Percentiles rank a stretch among this genome's conserved stretches.
Evolutionary conservation across 2,888 invertebrate species (phyloP).

Genomic region (Pandemis corylana): DNA sequence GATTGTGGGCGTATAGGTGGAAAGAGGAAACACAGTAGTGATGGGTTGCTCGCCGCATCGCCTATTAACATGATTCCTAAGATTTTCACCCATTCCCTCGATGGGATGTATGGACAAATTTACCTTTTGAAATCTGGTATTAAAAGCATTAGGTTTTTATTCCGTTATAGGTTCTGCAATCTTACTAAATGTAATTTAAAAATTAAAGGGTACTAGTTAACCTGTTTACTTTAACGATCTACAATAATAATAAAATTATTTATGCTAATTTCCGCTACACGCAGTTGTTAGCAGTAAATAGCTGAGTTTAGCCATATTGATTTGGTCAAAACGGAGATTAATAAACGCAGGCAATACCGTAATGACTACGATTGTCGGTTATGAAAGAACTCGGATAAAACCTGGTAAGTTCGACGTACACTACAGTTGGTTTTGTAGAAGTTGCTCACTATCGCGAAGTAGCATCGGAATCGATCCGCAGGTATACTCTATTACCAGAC

Average conservation of each 20-base stretch:
- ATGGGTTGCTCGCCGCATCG: no score
- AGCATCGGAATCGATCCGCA: neutral
- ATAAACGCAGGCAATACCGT: slow-evolving; percentile 7
- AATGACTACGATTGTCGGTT: slow-evolving; percentile 22
- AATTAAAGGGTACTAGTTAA: no score
- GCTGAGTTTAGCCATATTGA: neutral
- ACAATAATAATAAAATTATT: neutral
- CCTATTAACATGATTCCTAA: no score
- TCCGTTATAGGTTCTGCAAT: no score
- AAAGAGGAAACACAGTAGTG: no score
- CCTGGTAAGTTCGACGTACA: slow-evolving; percentile 13
- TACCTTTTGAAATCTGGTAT: no score
- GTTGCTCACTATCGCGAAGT: neutral
- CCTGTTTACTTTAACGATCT: neutral
- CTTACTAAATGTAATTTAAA: no score
- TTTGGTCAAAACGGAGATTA: neutral
- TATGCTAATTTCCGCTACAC: neutral
- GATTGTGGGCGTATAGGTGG: no score
- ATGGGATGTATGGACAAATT: no score
- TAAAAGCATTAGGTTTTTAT: no score
- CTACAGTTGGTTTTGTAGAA: neutral
- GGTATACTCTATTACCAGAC: no score
- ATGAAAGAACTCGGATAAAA: slow-evolving; percentile 30
- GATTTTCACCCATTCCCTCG: no score
- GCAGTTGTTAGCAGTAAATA: neutral